Conservation (phyloP, 1,140 invertebrate genomes). For the Tachypleus tridentatus region DNA sequence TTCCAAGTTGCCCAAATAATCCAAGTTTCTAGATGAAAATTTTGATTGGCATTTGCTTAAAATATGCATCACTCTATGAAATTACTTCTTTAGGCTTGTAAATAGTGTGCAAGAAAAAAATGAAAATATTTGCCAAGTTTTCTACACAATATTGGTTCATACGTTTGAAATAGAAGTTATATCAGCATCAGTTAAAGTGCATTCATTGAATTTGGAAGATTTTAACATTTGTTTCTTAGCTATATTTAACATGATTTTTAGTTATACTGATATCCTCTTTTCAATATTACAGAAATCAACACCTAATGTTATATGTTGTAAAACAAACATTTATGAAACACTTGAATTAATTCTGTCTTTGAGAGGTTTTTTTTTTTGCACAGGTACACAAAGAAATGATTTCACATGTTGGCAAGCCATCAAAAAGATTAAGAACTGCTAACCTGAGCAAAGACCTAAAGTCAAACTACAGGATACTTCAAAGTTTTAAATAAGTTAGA, state of each 20-base stretch:
- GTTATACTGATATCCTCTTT: conserved; percentile 6
- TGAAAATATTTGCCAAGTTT: neutral
- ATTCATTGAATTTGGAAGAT: neutral
- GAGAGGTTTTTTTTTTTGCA: too few species aligned
- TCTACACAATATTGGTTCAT: neutral
- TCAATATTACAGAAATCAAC: conserved; percentile 1
- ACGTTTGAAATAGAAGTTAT: neutral
- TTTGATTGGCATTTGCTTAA: neutral
- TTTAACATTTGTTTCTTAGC: neutral
- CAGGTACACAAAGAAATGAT: too few species aligned
- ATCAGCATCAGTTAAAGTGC: neutral
- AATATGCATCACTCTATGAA: neutral
- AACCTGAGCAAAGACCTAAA: too few species aligned
- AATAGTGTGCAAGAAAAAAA: conserved; percentile 1
- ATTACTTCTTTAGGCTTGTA: conserved; percentile 1
- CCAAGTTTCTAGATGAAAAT: conserved; percentile 1
- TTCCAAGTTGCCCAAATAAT: neutral
- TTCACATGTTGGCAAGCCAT: too few species aligned
- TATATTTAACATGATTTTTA: neutral
- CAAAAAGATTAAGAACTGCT: too few species aligned
- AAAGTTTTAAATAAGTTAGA: too few species aligned
- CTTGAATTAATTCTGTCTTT: too few species aligned
- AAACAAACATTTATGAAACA: too few species aligned
- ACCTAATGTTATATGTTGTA: neutral
- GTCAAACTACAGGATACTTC: too few species aligned